Conservation (phyloP, 2,888 invertebrate species). For the Phyto melanocephala region DNA sequence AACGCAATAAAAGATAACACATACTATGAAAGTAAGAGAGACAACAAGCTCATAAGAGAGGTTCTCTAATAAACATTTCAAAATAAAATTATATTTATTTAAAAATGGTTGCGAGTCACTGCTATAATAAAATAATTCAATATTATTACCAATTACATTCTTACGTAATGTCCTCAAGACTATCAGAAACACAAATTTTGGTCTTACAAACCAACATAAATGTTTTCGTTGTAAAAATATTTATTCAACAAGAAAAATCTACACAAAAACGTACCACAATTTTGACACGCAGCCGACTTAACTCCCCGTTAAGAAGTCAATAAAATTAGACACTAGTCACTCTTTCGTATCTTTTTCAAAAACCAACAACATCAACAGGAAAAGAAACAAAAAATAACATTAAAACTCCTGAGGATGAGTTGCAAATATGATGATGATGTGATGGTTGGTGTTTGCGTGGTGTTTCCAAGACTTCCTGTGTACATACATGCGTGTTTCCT, state of each 20-base stretch:
- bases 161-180: not conserved
- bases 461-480: slow-evolving; percentile 62
- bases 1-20: too few species aligned
- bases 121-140: too few species aligned
- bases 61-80: too few species aligned
- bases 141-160: slow-evolving; percentile 31
- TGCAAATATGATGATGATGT: slow-evolving; percentile 8
- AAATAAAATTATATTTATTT: too few species aligned
- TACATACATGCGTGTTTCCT: slow-evolving; percentile 46
- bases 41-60: too few species aligned
- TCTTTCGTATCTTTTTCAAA: not conserved
- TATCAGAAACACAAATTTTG: slow-evolving; percentile 14
- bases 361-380: not conserved
- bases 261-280: slow-evolving; percentile 49
- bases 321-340: slow-evolving; percentile 20
- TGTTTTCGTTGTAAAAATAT: slow-evolving; percentile 48
- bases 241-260: slow-evolving; percentile 35
- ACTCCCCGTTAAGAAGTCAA: slow-evolving; percentile 38
- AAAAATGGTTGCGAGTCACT: too few species aligned
- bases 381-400: not conserved
- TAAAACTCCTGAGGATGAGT: slow-evolving; percentile 32
- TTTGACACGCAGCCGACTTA: slow-evolving; percentile 60
- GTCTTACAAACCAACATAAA: not conserved
- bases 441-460: slow-evolving; percentile 52
- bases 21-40: too few species aligned